Conservation (phyloP, 2,113 vertebrate genomes). For the Okapia johnstoni region DNA sequence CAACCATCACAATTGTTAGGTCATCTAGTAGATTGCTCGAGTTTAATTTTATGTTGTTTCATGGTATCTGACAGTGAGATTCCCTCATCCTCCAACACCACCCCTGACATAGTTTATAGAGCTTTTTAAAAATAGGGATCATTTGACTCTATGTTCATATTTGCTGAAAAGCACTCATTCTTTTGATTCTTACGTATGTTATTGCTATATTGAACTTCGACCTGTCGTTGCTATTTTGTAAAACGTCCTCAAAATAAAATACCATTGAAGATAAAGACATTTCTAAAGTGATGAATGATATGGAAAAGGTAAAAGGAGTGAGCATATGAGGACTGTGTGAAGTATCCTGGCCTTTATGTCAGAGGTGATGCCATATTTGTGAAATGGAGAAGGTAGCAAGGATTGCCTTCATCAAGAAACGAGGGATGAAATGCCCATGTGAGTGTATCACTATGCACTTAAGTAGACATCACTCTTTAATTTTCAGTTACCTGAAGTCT, state of each 20-base stretch:
- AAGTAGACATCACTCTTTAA: not conserved
- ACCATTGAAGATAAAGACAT: not conserved
- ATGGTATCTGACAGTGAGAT: conserved; percentile 10
- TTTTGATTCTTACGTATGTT: not conserved
- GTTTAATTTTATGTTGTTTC: conserved; percentile 51
- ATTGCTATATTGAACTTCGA: not conserved
- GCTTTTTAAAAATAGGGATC: conserved; percentile 12
- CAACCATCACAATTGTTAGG: not conserved
- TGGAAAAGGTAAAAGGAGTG: not conserved
- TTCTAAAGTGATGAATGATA: conserved; percentile 17
- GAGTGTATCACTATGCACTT: not conserved
- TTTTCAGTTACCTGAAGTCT: conserved; percentile 16
- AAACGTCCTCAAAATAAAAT: not conserved
- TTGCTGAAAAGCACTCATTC: conserved; percentile 1
- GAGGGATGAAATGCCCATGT: not conserved
- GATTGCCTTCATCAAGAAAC: not conserved
- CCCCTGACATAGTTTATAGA: not conserved
- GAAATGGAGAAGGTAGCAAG: not conserved
- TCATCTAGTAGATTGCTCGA: not conserved
- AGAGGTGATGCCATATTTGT: not conserved
- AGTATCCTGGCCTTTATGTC: not conserved
- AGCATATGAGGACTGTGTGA: not conserved
- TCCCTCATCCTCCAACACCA: not conserved
- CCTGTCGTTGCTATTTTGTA: not conserved
- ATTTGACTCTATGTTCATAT: conserved; percentile 8